Evolutionary conservation across 2,888 invertebrate species (phyloP).

Genomic region (Scrobipalpa atriplicella): DNA sequence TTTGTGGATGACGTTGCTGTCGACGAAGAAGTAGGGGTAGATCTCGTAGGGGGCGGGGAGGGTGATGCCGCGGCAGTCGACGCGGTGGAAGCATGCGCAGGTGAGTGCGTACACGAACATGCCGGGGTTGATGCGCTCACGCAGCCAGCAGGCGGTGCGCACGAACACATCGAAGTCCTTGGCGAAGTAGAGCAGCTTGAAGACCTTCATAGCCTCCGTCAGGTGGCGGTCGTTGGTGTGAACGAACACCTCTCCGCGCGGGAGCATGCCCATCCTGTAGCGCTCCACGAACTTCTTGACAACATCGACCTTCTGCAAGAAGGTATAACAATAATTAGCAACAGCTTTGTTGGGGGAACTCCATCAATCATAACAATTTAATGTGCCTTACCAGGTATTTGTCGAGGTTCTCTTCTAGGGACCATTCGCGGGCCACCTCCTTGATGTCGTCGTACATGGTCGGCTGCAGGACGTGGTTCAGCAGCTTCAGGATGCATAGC

Average conservation of each 20-base stretch:
- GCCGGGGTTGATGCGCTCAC: constrained; percentile 87
- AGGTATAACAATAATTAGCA: neutral
- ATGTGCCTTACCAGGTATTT: constrained; percentile 76
- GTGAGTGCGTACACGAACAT: constrained; percentile 88
- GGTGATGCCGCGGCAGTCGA: constrained; percentile 85
- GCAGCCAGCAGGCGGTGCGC: constrained; percentile 86
- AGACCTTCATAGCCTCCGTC: constrained; percentile 84
- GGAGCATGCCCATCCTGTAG: constrained; percentile 83
- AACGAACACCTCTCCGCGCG: constrained; percentile 83
- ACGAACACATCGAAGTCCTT: constrained; percentile 87
- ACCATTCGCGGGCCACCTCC: constrained; percentile 83
- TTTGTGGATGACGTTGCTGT: constrained; percentile 86
- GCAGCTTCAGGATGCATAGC: constrained; percentile 80
- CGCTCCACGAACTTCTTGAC: constrained; percentile 82
- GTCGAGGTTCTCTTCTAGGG: constrained; percentile 82
- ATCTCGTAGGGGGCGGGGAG: constrained; percentile 90
- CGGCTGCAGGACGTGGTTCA: constrained; percentile 84
- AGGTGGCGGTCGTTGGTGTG: constrained; percentile 83
- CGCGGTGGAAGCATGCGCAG: constrained; percentile 86
- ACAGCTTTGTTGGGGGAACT: neutral
- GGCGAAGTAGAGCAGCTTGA: constrained; percentile 85
- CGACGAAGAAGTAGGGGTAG: constrained; percentile 89
- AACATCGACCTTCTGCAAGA: constrained; percentile 78
- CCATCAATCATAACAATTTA: neutral
- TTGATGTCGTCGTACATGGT: constrained; percentile 83